phyloP scores from a whole-genome alignment of 2,888 invertebrate genomes.

The Oscheius onirici region DNA sequence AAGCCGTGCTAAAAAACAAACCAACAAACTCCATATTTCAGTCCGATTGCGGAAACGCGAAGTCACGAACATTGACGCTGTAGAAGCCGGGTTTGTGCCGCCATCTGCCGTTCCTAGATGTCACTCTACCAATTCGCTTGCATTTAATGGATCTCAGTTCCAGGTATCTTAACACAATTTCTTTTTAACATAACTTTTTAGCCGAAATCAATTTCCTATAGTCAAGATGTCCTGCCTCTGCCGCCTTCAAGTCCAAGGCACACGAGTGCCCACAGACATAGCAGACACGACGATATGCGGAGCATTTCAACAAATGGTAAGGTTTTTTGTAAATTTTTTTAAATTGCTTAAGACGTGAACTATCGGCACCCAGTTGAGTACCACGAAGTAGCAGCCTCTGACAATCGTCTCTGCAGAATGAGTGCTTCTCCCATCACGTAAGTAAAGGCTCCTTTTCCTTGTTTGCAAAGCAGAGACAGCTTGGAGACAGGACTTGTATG shows the following conservation, averaged over 20 bases:
- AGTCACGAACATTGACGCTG: constrained; percentile 42
- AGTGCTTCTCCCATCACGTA: constrained; percentile 21
- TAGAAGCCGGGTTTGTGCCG: constrained; percentile 55
- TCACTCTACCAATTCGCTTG: constrained; percentile 52
- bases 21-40: constrained; percentile 35
- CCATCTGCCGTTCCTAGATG: constrained; percentile 47
- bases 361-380: background rate
- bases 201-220: constrained; percentile 14
- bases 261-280: background rate
- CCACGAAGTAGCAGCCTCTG: constrained; percentile 4
- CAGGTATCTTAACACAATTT: constrained; percentile 31
- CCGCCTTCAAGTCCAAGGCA: background rate
- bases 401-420: constrained; percentile 10
- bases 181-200: constrained; percentile 1
- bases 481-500: no score
- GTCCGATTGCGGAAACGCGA: constrained; percentile 50
- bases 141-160: constrained; percentile 49
- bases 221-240: constrained; percentile 17
- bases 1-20: no score
- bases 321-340: background rate
- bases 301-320: constrained; percentile 10
- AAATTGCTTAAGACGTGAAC: constrained; percentile 4
- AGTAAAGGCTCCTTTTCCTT: background rate
- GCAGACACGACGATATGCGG: background rate
- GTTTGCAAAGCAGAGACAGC: no score